Base-by-base conservation (phyloP, 2,888 invertebrate species). In the Spodoptera littoralis region DNA sequence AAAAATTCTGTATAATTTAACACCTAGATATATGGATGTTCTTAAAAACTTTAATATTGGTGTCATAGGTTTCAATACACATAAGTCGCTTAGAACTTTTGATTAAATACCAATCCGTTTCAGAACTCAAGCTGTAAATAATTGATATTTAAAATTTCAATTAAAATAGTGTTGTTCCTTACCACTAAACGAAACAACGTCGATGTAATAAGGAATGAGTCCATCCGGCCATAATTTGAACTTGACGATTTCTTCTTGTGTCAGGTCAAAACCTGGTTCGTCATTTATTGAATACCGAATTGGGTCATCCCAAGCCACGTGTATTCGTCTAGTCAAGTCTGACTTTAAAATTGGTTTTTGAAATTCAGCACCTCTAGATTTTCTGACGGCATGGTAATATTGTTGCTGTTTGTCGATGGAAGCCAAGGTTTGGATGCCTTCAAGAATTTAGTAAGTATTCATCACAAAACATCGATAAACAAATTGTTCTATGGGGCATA, bases 181-280 rank as follows among this genome's bases (percentile, higher is more conserved):
- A 93, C 93, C 93, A 65, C 56, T 70, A 54, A 85, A 93, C 4
- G 93, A 92, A 42, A 79, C 65, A 1, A 84, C 81, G 68, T 94
- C 93, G 30, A 93, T 92, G 61, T 84, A 92, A 68, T 90, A 94
- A 0, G 91, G 91, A 61, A 93, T 84, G 0, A 83, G 61, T 36
- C 90, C 94, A 49, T 78, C 68, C 0, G 81, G 83, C 93, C 93
- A 94, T n/a, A 94, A 69, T 49, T 92, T 92, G 11, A 90, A 85
- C 51, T 87, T 89, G 4, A 44, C 27, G 1, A 88, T 88, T 70
- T 92, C 89, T 8, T 83, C 75, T 8, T 81, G 68, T 30, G 60
- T 80, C 1, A 90, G 67, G 58, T 86, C 78, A 56, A 88, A 90
- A 0, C 91, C 92, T 4, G 82, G 69, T 53, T 87, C 86, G 0